phyloP scores from a whole-genome alignment of 23 tunicate species.

The Trididemnum clinides region DNA sequence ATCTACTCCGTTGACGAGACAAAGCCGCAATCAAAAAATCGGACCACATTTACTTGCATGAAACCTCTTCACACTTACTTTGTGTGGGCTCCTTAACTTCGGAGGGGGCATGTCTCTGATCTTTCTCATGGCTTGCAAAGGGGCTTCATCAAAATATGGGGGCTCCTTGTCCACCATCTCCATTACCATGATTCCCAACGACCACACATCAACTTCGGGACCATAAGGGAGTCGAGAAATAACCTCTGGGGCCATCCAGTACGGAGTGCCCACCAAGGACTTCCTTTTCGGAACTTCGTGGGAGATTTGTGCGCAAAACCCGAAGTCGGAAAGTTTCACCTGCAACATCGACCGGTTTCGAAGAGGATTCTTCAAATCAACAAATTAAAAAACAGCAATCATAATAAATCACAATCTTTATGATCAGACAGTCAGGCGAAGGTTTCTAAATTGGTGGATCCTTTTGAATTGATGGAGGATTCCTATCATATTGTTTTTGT shows the following conservation, averaged over 20 bases:
- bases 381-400: too few relatives aligned
- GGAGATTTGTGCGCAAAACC: slow-evolving; percentile 98
- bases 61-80: slow-evolving; percentile 30
- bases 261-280: slow-evolving; percentile 97
- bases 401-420: too few relatives aligned
- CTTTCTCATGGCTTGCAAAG: slow-evolving; percentile 85
- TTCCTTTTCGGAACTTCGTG: slow-evolving; percentile 94
- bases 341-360: too few relatives aligned
- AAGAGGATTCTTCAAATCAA: too few relatives aligned
- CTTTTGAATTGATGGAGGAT: too few relatives aligned
- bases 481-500: too few relatives aligned
- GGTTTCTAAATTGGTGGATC: too few relatives aligned
- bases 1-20: too few relatives aligned
- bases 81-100: slow-evolving; percentile 65
- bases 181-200: slow-evolving; percentile 97
- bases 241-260: slow-evolving; percentile 99
- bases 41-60: neutral
- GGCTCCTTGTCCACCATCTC: slow-evolving; percentile 99
- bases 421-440: too few relatives aligned
- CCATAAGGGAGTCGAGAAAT: slow-evolving; percentile 89
- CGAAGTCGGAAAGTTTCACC: slow-evolving; percentile 96
- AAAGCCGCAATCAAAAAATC: too few relatives aligned
- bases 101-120: slow-evolving; percentile 90
- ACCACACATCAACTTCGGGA: slow-evolving; percentile 98
- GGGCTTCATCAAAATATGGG: slow-evolving; percentile 95